phyloP scores from a whole-genome alignment of 2,888 invertebrate species.

The Trissolcus japonicus region DNA sequence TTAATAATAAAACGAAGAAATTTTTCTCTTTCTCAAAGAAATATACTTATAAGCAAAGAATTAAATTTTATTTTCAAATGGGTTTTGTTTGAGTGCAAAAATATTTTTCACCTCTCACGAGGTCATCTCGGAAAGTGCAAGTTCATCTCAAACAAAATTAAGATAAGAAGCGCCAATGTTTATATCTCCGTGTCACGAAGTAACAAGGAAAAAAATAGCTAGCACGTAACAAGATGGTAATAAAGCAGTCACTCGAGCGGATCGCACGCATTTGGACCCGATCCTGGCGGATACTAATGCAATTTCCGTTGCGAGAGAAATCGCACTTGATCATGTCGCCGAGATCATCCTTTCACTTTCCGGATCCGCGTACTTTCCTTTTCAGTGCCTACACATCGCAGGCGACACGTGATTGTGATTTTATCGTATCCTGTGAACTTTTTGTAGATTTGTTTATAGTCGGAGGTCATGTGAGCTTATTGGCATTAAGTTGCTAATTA shows the following conservation, averaged over 20 bases:
- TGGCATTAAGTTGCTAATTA: background rate
- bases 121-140: too few relatives aligned
- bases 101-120: too few relatives aligned
- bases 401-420: conserved; percentile 33
- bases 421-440: conserved; percentile 21
- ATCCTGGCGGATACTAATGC: conserved; percentile 44
- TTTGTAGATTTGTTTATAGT: conserved; percentile 13
- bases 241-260: conserved; percentile 33
- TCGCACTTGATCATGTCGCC: conserved; percentile 53
- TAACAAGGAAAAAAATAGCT: conserved; percentile 3
- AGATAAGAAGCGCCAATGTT: conserved; percentile 1
- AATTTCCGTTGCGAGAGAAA: conserved; percentile 55
- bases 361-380: conserved; percentile 50
- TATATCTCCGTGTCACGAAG: conserved; percentile 12
- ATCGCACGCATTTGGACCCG: conserved; percentile 40
- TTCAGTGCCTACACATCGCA: conserved; percentile 37
- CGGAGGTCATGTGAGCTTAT: background rate
- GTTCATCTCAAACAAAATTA: background rate
- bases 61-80: too few relatives aligned
- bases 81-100: background rate
- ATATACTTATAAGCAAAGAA: too few relatives aligned
- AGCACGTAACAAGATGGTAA: conserved; percentile 38
- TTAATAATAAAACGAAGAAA: too few relatives aligned
- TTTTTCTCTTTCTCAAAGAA: too few relatives aligned
- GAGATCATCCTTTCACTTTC: conserved; percentile 58